Evolutionary conservation across 2,113 vertebrate species (phyloP).

Genomic region (Hemibagrus wyckioides): DNA sequence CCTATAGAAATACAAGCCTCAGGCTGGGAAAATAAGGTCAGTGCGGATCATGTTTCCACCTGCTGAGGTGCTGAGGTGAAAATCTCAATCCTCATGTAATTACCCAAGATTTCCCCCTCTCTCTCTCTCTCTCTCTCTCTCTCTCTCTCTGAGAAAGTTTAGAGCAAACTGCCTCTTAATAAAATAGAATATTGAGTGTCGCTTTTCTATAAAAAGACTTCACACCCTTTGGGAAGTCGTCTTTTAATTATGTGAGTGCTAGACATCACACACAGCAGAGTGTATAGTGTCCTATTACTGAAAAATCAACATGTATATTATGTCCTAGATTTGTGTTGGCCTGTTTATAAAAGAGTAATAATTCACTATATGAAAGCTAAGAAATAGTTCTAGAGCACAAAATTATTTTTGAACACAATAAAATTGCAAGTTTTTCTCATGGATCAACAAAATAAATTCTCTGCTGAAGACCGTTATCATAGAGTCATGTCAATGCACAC

Average conservation of each 20-base stretch:
- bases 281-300: not conserved
- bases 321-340: not conserved
- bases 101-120: constrained; percentile 29
- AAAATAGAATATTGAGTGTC: not conserved
- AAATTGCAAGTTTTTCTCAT: not conserved
- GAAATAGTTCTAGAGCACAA: not conserved
- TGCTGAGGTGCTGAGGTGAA: constrained; percentile 35
- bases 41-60: constrained; percentile 47
- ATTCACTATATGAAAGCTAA: not conserved
- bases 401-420: not conserved
- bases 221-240: constrained; percentile 1
- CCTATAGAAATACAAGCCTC: constrained; percentile 23
- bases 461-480: not conserved
- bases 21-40: constrained; percentile 45
- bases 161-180: not conserved
- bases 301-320: not conserved
- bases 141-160: not conserved
- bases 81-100: constrained; percentile 36
- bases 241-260: not conserved
- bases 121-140: not conserved
- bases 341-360: not conserved
- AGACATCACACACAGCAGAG: not conserved
- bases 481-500: not conserved
- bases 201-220: not conserved
- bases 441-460: not conserved